A percentile compares a stretch with the other conserved stretches of the same genome.
phyloP scores from a whole-genome alignment of 92 coral and sea anemone species.

The Galaxea fascicularis region DNA sequence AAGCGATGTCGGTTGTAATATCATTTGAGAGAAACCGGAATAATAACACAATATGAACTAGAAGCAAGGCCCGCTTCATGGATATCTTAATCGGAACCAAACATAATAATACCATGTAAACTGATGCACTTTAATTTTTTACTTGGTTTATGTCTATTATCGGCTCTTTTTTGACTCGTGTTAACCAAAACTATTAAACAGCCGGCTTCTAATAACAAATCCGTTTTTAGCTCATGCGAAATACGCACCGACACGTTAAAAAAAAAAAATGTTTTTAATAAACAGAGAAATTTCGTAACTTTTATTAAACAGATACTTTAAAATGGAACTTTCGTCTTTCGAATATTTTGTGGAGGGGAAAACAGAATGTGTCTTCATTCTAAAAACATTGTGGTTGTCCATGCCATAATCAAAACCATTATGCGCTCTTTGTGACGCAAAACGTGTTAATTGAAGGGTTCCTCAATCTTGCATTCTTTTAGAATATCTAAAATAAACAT shows the following conservation, averaged over 20 bases:
- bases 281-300: neutral
- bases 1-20: neutral
- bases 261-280: neutral
- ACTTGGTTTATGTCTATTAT: constrained; percentile 34
- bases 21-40: constrained; percentile 5
- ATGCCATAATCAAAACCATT: constrained; percentile 49
- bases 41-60: constrained; percentile 6
- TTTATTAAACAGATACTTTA: neutral
- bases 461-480: constrained; percentile 37
- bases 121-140: neutral
- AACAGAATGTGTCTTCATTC: constrained; percentile 15
- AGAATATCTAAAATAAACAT: constrained; percentile 48
- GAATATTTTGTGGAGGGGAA: neutral
- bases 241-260: neutral
- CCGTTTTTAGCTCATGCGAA: constrained; percentile 7
- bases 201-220: constrained; percentile 7
- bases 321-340: neutral
- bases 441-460: constrained; percentile 44
- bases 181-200: constrained; percentile 6
- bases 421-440: constrained; percentile 68
- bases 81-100: neutral
- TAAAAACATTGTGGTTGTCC: constrained; percentile 39
- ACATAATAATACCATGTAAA: neutral
- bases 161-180: neutral
- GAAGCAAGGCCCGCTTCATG: neutral